Conservation (phyloP, 2,888 invertebrate species). For the Meteorus colon region DNA sequence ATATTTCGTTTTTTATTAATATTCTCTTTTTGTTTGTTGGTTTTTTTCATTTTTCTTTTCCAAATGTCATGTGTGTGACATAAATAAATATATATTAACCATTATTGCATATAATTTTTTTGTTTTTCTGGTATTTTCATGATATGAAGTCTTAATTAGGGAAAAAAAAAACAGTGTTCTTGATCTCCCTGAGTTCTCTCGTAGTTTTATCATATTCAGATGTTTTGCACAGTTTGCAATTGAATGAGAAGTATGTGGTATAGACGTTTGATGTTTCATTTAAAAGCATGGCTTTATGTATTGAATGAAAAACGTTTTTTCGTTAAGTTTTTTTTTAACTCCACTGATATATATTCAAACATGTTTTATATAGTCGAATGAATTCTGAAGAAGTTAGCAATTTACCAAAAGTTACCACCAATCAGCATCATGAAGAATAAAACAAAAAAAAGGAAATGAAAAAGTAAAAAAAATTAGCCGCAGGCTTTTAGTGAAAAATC, state of each 20-base stretch:
- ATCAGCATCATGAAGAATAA: too few species aligned
- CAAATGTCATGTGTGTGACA: neutral
- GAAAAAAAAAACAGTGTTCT: conserved; percentile 51
- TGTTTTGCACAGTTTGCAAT: neutral
- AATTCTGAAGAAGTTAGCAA: too few species aligned
- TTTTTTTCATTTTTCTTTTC: neutral
- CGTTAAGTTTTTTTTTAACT: too few species aligned
- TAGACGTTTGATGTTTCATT: neutral
- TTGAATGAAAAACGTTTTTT: too few species aligned
- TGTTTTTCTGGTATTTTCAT: neutral
- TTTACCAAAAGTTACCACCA: too few species aligned
- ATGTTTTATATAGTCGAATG: too few species aligned
- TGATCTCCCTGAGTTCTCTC: conserved; percentile 22
- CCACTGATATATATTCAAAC: too few species aligned
- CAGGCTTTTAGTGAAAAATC: too few species aligned
- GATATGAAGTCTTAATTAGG: conserved; percentile 37
- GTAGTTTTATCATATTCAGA: neutral
- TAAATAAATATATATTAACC: conserved; percentile 24
- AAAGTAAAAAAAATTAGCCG: too few species aligned
- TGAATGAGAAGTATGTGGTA: neutral
- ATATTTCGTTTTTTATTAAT: neutral
- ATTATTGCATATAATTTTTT: neutral
- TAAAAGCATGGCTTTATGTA: neutral
- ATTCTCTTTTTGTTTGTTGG: too few species aligned
- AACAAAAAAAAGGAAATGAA: too few species aligned